A percentile compares a stretch with the other conserved stretches of the same genome.
These are phyloP conservation scores for Hirundo rustica DNA, from an alignment of 2,797 vertebrate genomes.

Conservation along the genomic window DNA sequence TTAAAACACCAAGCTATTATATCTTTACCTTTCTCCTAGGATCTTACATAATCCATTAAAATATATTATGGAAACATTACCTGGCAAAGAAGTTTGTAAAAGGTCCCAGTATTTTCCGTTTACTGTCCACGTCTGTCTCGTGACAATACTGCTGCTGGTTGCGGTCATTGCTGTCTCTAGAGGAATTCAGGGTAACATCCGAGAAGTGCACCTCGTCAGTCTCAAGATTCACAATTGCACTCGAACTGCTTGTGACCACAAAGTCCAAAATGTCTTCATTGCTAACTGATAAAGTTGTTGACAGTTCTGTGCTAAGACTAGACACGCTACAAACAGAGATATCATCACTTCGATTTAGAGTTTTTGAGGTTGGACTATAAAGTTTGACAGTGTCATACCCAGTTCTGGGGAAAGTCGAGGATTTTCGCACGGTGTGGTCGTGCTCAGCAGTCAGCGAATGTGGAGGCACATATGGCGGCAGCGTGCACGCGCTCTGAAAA, in stretches of 20 bases:
- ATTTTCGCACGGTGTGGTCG: slow-evolving; percentile 77
- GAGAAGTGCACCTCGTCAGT: slow-evolving; percentile 81
- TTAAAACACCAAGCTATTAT: neutral
- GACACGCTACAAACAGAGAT: slow-evolving; percentile 89
- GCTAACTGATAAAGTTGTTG: slow-evolving; percentile 83
- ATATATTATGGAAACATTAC: slow-evolving; percentile 58
- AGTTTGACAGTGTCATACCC: slow-evolving; percentile 82
- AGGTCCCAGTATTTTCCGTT: slow-evolving; percentile 79
- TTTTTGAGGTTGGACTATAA: slow-evolving; percentile 75
- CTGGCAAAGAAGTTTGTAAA: slow-evolving; percentile 86
- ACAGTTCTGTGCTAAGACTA: slow-evolving; percentile 92
- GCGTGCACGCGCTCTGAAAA: slow-evolving; percentile 64
- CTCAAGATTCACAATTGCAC: slow-evolving; percentile 90
- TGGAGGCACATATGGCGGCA: slow-evolving; percentile 11
- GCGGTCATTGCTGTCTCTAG: slow-evolving; percentile 45
- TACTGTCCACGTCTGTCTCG: slow-evolving; percentile 68
- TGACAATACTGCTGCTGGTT: slow-evolving; percentile 9
- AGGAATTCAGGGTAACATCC: slow-evolving; percentile 78
- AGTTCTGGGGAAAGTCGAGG: slow-evolving; percentile 88
- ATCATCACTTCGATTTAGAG: slow-evolving; percentile 84
- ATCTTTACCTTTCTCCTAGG: neutral
- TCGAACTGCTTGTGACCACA: slow-evolving; percentile 89
- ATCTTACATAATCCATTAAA: neutral
- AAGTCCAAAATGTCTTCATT: slow-evolving; percentile 91
- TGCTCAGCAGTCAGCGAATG: slow-evolving; percentile 16